Conservation (phyloP, 1,140 invertebrate species). For the Bradysia coprophila region DNA sequence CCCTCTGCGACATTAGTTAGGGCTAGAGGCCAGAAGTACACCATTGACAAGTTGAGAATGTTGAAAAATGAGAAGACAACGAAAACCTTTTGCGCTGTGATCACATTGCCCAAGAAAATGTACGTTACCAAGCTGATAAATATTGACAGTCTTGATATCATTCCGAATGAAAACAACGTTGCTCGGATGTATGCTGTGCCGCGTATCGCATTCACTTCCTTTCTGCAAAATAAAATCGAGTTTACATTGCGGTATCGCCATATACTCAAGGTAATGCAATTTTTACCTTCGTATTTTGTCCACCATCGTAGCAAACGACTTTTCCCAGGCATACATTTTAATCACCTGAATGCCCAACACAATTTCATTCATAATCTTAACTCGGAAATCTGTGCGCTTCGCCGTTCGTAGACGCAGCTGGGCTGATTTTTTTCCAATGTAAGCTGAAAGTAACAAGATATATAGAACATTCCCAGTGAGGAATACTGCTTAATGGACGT, state of each 20-base stretch:
- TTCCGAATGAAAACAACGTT: slow-evolving; percentile 26
- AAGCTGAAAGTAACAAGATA: slow-evolving; percentile 27
- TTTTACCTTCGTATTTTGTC: slow-evolving; percentile 25
- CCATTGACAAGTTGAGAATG: slow-evolving; percentile 28
- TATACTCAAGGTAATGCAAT: too few relatives aligned
- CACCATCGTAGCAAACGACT: slow-evolving; percentile 54
- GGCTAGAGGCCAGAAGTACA: slow-evolving; percentile 49
- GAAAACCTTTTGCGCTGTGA: slow-evolving; percentile 39
- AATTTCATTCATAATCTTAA: slow-evolving; percentile 69
- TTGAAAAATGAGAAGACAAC: slow-evolving; percentile 29
- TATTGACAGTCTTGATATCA: slow-evolving; percentile 37
- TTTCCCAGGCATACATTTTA: slow-evolving; percentile 87
- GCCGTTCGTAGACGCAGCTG: slow-evolving; percentile 31
- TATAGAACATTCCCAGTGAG: too few relatives aligned
- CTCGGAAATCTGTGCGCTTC: slow-evolving; percentile 55
- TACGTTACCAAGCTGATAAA: slow-evolving; percentile 41
- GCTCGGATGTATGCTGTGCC: slow-evolving; percentile 29
- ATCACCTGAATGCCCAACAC: slow-evolving; percentile 61
- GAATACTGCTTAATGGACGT: too few relatives aligned
- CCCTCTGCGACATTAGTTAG: slow-evolving; percentile 33
- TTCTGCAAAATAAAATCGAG: slow-evolving; percentile 4
- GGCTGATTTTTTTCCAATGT: slow-evolving; percentile 46
- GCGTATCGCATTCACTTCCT: slow-evolving; percentile 25
- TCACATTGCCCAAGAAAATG: slow-evolving; percentile 32
- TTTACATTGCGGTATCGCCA: not conserved